Percentiles rank a stretch among this genome's conserved stretches.
Conservation (phyloP, 2,113 vertebrate species). For the Trichechus manatus region DNA sequence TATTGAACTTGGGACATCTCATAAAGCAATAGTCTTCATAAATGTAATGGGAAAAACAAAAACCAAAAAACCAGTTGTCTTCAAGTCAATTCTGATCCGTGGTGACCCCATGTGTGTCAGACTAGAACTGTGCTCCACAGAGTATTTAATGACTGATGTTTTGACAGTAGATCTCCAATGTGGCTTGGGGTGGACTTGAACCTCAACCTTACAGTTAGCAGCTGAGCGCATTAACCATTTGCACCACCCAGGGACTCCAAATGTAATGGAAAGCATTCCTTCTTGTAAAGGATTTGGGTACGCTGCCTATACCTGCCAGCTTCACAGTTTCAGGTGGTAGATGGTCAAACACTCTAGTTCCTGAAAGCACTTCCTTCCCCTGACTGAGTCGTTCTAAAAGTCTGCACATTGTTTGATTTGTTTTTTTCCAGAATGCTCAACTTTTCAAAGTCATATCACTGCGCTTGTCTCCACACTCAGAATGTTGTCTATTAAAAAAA, state of each 20-base stretch:
- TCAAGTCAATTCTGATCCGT: background rate
- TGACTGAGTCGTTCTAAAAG: background rate
- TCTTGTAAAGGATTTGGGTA: background rate
- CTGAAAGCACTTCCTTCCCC: background rate
- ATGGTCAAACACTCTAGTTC: background rate
- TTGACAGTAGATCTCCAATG: background rate
- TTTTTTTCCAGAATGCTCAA: background rate
- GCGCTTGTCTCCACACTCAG: background rate
- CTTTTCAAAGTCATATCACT: background rate
- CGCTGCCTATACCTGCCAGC: accelerated
- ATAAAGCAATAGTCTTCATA: background rate
- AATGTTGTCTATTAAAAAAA: background rate
- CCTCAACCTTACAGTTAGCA: background rate
- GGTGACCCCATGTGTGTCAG: background rate
- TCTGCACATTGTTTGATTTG: background rate
- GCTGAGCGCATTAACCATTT: background rate
- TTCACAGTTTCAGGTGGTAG: background rate
- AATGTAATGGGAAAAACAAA: background rate
- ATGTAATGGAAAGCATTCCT: background rate
- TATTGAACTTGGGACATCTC: background rate
- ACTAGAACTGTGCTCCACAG: background rate
- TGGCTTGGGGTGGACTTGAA: background rate
- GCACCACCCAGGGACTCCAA: background rate
- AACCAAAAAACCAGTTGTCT: background rate
- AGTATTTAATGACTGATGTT: background rate